Evolutionary conservation across 2,797 vertebrate species (phyloP).

Genomic region (Gouania willdenowi): DNA sequence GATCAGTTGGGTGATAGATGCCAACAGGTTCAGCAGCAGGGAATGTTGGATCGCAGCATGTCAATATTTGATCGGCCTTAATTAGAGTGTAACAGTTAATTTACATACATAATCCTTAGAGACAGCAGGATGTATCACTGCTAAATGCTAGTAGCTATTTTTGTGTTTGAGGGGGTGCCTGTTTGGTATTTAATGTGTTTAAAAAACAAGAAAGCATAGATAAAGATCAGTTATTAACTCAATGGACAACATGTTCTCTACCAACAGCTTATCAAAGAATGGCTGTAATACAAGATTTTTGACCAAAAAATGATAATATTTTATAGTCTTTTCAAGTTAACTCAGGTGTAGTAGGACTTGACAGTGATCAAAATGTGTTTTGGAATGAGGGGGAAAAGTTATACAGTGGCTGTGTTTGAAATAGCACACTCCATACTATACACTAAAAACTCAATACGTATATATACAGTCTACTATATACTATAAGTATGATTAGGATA

Average conservation of each 20-base stretch:
- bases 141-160: constrained; percentile 25
- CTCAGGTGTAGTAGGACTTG: too few relatives aligned
- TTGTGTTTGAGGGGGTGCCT: constrained; percentile 23
- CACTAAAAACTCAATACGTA: too few relatives aligned
- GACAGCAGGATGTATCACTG: constrained; percentile 17
- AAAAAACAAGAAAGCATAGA: constrained; percentile 16
- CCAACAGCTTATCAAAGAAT: too few relatives aligned
- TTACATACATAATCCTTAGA: constrained; percentile 32
- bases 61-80: constrained; percentile 48
- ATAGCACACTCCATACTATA: too few relatives aligned
- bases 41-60: constrained; percentile 17
- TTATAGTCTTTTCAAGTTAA: too few relatives aligned
- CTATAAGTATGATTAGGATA: too few relatives aligned
- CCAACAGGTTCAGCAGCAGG: constrained; percentile 28
- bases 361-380: too few relatives aligned
- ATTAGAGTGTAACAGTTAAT: constrained; percentile 13
- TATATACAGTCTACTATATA: too few relatives aligned
- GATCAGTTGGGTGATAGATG: constrained; percentile 29
- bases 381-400: too few relatives aligned
- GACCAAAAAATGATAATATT: too few relatives aligned
- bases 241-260: constrained; percentile 14
- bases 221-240: constrained; percentile 10
- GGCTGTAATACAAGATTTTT: too few relatives aligned
- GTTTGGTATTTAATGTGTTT: constrained; percentile 11
- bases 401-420: too few relatives aligned